Base-by-base conservation (phyloP, 2,888 invertebrate species). In the Eupeodes latifasciatus region DNA sequence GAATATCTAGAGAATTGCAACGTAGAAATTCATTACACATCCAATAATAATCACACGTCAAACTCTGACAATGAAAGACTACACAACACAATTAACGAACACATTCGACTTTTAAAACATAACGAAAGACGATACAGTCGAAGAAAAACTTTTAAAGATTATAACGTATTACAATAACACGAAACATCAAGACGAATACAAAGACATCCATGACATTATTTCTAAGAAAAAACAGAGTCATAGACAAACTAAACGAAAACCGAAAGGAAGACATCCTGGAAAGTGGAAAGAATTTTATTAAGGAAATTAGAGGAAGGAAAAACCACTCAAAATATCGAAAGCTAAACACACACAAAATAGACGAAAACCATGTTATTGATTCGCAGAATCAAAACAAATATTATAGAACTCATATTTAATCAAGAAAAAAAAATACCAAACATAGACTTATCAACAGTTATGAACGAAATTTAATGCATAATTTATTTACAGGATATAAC, bases 121-220 rank as follows among this genome's bases (percentile, higher is more conserved):
- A 5, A 55, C 19, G 19, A 55, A 5, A 19, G 55, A 55, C 7
- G 55, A 55, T 19, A 11, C 55, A 1, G 55, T 55, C 0, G 55
- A 55, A 11, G 55, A 55, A 2, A 55, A 55, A 19, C 16, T 55
- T 11, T 10, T 55, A 1, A 55, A 55, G 11, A 55, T 55, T 19
- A 55, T 19, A 0, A 0, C 55, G 4, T 55, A 19, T 11, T 53
- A 53, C 19, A 53, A 53, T 16, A 53, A 53, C 16, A 53, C 53
- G 16, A 53, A 74, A 61, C 62, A 80, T n/a, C 61, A 72, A 53
- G 53, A 61, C 53, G 71, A 71, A 62, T 72, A 80, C 12, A 10
- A 36, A 4, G 27, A 80, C 27, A 62, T 71, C 27, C 71, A 79
- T 16, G 79, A 79, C 9, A 71, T 10, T 19, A 71, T 80, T 10